Evolutionary conservation across 2,888 invertebrate genomes (phyloP).

Genomic region (Agriopis aurantiaria): DNA sequence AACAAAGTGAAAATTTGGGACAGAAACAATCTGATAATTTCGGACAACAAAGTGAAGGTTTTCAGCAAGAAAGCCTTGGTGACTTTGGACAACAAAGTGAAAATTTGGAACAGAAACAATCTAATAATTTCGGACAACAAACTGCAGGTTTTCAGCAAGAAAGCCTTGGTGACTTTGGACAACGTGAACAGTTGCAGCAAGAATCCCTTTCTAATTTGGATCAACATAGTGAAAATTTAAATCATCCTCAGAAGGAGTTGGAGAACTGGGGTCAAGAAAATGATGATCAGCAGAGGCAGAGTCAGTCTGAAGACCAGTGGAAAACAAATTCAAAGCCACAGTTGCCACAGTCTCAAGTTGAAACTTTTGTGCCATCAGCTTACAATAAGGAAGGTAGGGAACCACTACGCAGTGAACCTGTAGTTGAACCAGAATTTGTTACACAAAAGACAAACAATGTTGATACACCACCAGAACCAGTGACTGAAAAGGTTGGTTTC

Average conservation of each 20-base stretch:
- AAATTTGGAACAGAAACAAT: constrained; percentile 42
- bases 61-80: background rate
- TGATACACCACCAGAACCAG: constrained; percentile 52
- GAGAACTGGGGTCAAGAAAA: constrained; percentile 29
- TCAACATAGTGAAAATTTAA: constrained; percentile 35
- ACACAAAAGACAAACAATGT: constrained; percentile 45
- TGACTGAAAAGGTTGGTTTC: constrained; percentile 80
- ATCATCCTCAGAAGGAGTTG: constrained; percentile 32
- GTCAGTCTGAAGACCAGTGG: constrained; percentile 22
- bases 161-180: constrained; percentile 32
- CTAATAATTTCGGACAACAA: constrained; percentile 42
- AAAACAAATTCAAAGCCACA: constrained; percentile 32
- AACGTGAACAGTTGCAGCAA: constrained; percentile 31
- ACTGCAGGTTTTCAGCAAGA: constrained; percentile 43
- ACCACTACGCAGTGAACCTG: constrained; percentile 16
- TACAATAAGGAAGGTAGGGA: constrained; percentile 21
- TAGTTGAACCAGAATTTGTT: constrained; percentile 37
- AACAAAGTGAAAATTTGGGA: constrained; percentile 39
- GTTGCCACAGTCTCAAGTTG: constrained; percentile 10
- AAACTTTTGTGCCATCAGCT: constrained; percentile 20
- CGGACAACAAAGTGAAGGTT: constrained; percentile 2
- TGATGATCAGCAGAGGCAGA: constrained; percentile 32
- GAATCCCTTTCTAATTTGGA: constrained; percentile 27
- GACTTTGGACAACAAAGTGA: constrained; percentile 32
- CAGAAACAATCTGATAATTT: constrained; percentile 16